phyloP scores from a whole-genome alignment of 2,113 vertebrate genomes.

The Gracilinanus agilis region DNA sequence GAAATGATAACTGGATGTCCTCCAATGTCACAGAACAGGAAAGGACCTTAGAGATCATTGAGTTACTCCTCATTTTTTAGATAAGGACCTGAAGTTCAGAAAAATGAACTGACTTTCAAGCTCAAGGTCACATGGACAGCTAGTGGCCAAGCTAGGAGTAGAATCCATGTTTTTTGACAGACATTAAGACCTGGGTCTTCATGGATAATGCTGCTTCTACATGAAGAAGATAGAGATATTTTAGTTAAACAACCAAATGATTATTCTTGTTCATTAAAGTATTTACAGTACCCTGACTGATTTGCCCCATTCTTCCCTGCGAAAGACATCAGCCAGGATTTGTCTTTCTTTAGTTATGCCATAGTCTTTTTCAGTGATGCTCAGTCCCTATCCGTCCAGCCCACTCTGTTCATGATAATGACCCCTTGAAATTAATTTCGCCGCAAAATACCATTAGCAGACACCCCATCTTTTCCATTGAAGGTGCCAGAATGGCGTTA shows the following conservation, averaged over 20 bases:
- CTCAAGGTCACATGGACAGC: not conserved
- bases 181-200: not conserved
- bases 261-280: not conserved
- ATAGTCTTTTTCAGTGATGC: not conserved
- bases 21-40: not conserved
- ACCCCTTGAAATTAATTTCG: constrained; percentile 7
- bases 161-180: not conserved
- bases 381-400: not conserved
- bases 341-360: not conserved
- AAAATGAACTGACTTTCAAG: not conserved
- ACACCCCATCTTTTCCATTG: not conserved
- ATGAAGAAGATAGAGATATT: not conserved
- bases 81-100: not conserved
- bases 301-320: constrained; percentile 18
- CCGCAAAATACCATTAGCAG: constrained; percentile 8
- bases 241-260: not conserved
- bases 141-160: not conserved
- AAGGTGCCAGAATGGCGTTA: not conserved
- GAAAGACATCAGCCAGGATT: not conserved
- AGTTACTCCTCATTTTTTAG: not conserved
- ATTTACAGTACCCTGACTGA: not conserved
- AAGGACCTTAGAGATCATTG: not conserved
- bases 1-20: not conserved
- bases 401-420: constrained; percentile 20
- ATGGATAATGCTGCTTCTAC: not conserved